Base-by-base conservation (phyloP, 2,888 invertebrate species). In the Chamaedrilus cognettii region DNA sequence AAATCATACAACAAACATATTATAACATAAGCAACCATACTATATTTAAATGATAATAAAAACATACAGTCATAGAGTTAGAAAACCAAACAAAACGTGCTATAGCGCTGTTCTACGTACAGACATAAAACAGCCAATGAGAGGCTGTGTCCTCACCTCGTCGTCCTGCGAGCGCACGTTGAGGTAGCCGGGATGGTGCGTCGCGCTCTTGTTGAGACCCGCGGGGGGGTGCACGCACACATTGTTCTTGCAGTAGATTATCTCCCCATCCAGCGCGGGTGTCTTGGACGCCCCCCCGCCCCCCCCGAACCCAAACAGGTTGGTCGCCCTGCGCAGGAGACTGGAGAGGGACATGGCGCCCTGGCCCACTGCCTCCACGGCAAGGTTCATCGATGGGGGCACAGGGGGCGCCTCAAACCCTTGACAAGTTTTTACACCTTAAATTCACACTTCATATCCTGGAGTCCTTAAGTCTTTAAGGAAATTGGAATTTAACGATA, bases 141-240 rank as follows among this genome's bases (percentile, higher is more conserved):
- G 65, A n/a, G n/a, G n/a, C n/a, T n/a, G n/a, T n/a, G n/a, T n/a
- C n/a, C n/a, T n/a, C n/a, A 84, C 84, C 76, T 84, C 83, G 72
- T 85, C 85, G 60, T 82, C 77, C 65, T 85, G 85, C 67, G 85
- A 85, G 60, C 91, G 91, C 56, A 96, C 90, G 0, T 94, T 93
- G 75, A 97, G 86, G 82, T 97, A 97, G 0, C 91, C 96, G 1
- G 96, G 96, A 84, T 94, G 92, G 80, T 96, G 96, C 51, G 93
- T 87, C 34, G 92, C 89, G 75, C 94, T 94, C 64, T 90, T 88
- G 76, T 93, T 88, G 62, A 92, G 88, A 70, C 91, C 87, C 0
- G 92, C 91, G 59, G 94, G 93, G 4, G 96, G 95, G 86, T 97
- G 96, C 57, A 97, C 96, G 84, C 96, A 97, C 42, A 97, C 95